Evolutionary conservation across 2,888 invertebrate genomes (phyloP).

Genomic region (Pyrrhosoma nymphula): DNA sequence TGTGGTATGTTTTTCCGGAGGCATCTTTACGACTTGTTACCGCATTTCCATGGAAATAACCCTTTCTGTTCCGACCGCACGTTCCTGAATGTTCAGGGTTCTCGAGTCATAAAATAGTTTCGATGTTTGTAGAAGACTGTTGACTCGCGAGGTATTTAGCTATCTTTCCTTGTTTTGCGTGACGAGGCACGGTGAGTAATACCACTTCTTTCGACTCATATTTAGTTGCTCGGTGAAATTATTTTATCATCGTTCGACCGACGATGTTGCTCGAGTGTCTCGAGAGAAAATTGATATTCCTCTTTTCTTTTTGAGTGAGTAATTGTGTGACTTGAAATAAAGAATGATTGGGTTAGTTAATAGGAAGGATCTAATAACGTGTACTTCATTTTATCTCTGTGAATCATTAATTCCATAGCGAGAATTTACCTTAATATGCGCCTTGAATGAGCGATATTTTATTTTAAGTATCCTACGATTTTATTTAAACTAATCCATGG

Average conservation of each 20-base stretch:
- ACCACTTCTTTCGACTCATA: background rate
- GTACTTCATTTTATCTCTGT: no score
- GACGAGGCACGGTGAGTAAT: background rate
- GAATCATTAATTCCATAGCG: no score
- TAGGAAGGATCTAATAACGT: no score
- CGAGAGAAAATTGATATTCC: background rate
- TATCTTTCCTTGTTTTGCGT: background rate
- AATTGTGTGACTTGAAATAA: no score
- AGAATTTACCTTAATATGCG: no score
- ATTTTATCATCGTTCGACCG: background rate
- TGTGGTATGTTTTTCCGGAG: slow-evolving; percentile 11
- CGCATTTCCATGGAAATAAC: background rate
- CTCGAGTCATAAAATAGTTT: background rate
- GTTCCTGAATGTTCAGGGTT: background rate
- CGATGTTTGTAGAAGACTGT: background rate
- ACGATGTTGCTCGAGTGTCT: background rate
- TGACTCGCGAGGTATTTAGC: background rate
- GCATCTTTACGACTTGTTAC: background rate
- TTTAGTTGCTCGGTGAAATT: background rate
- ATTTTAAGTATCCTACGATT: no score
- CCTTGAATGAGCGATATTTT: no score
- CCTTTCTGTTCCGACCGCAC: background rate
- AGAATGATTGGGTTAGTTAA: no score
- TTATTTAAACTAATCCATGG: no score
- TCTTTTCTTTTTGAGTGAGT: no score